These are phyloP conservation scores for Drosophila punjabiensis DNA, from an alignment of 1,140 invertebrate species.

Conservation along the genomic window DNA sequence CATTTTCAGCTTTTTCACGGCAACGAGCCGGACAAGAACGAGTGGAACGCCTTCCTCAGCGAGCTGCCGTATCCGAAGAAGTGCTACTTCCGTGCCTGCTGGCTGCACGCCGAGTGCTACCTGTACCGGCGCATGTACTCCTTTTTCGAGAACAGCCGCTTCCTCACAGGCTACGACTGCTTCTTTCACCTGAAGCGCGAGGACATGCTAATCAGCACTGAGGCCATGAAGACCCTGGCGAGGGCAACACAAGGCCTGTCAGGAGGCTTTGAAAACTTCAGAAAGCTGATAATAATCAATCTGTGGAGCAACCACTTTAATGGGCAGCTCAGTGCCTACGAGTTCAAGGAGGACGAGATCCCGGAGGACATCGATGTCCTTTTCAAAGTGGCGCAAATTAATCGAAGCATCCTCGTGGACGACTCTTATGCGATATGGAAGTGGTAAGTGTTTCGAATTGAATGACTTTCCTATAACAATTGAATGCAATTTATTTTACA, in stretches of 20 bases:
- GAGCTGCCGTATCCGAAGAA: slow-evolving; percentile 54
- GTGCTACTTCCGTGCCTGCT: slow-evolving; percentile 92
- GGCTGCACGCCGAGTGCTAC: slow-evolving; percentile 97
- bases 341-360: slow-evolving; percentile 90
- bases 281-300: slow-evolving; percentile 87
- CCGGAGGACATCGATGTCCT: slow-evolving; percentile 87
- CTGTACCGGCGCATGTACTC: slow-evolving; percentile 94
- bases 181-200: slow-evolving; percentile 91
- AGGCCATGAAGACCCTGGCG: slow-evolving; percentile 87
- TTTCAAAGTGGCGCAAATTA: slow-evolving; percentile 88
- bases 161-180: slow-evolving; percentile 90
- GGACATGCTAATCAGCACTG: slow-evolving; percentile 71
- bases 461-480: background rate
- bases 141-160: slow-evolving; percentile 90
- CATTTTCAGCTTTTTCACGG: slow-evolving; percentile 53
- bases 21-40: slow-evolving; percentile 56
- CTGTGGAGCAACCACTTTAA: slow-evolving; percentile 94
- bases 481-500: background rate
- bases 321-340: slow-evolving; percentile 85
- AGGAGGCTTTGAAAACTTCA: slow-evolving; percentile 86
- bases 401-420: slow-evolving; percentile 90
- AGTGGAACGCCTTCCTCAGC: slow-evolving; percentile 67
- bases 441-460: slow-evolving; percentile 21
- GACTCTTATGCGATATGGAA: slow-evolving; percentile 87
- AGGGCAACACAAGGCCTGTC: slow-evolving; percentile 40